Percentiles rank a stretch among this genome's conserved stretches.
Evolutionary conservation across 2,888 invertebrate genomes (phyloP).

Genomic region (Pyrgus malvae): DNA sequence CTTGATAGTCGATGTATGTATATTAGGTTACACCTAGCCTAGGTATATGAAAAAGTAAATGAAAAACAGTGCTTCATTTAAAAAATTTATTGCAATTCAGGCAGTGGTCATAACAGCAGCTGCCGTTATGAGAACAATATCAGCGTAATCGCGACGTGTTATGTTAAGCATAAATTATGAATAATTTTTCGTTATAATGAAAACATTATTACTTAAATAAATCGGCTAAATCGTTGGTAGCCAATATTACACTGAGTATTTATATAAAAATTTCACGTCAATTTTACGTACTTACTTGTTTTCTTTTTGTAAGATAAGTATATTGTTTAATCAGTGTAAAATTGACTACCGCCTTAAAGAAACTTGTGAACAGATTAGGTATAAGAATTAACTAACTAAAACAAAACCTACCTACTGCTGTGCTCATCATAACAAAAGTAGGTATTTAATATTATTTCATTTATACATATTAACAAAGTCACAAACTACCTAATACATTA

Average conservation of each 20-base stretch:
- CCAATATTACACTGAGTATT: not conserved
- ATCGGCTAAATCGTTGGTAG: not conserved
- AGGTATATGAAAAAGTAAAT: not conserved
- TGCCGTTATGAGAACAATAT: not conserved
- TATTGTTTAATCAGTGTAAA: not conserved
- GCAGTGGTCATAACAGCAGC: not conserved
- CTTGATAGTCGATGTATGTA: too few relatives aligned
- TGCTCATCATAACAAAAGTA: not conserved
- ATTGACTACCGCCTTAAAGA: not conserved
- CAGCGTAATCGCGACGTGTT: not conserved
- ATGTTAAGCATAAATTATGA: constrained; percentile 1
- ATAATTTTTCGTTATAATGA: not conserved
- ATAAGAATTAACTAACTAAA: not conserved
- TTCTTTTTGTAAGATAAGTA: not conserved
- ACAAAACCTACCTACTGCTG: not conserved
- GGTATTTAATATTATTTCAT: not conserved
- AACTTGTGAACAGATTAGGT: not conserved
- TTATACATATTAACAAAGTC: not conserved
- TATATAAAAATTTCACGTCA: too few relatives aligned
- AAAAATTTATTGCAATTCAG: constrained; percentile 11
- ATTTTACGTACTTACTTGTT: too few relatives aligned
- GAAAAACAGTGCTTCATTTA: not conserved
- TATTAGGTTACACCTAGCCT: not conserved
- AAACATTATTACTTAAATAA: not conserved
- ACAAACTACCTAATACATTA: constrained; percentile 8